phyloP scores from a whole-genome alignment of 1,140 invertebrate species.

The Hydropsyche tenuis region DNA sequence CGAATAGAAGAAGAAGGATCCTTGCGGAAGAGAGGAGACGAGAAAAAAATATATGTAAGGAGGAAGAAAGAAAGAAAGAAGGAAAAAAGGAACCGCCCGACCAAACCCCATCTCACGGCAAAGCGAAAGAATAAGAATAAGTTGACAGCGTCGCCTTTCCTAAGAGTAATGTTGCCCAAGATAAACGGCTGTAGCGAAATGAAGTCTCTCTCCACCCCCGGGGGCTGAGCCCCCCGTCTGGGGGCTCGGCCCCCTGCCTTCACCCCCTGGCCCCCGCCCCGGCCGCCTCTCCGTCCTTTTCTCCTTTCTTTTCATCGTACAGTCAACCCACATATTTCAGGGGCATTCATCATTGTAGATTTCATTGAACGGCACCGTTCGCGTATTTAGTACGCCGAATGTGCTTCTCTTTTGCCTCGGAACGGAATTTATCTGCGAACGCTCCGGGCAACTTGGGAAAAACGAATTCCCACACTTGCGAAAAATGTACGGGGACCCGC shows the following conservation, averaged over 20 bases:
- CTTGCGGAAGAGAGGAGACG: not conserved
- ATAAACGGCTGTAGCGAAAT: slow-evolving; percentile 66
- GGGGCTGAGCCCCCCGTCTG: slow-evolving; percentile 9
- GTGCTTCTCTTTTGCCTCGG: slow-evolving; percentile 49
- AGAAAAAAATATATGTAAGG: slow-evolving; percentile 1
- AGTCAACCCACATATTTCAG: slow-evolving; percentile 48
- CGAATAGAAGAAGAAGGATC: slow-evolving; percentile 18
- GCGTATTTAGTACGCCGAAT: slow-evolving; percentile 50
- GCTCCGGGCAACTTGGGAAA: slow-evolving; percentile 45
- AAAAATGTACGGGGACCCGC: too few relatives aligned
- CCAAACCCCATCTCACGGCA: slow-evolving; percentile 59
- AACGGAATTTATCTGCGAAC: slow-evolving; percentile 50
- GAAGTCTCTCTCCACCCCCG: slow-evolving; percentile 53
- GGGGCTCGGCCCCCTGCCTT: not conserved
- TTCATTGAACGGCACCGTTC: slow-evolving; percentile 46
- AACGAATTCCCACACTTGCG: slow-evolving; percentile 28
- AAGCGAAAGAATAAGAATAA: slow-evolving; percentile 65
- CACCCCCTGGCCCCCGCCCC: slow-evolving; percentile 1
- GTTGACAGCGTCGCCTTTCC: slow-evolving; percentile 64
- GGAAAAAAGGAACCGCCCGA: slow-evolving; percentile 19
- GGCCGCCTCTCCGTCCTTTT: slow-evolving; percentile 25
- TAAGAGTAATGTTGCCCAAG: slow-evolving; percentile 63
- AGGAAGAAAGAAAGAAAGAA: slow-evolving; percentile 14
- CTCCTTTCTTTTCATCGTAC: slow-evolving; percentile 49
- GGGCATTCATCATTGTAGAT: slow-evolving; percentile 48